Evolutionary conservation across 2,888 invertebrate genomes (phyloP).

Genomic region (Phyllotreta striolata): DNA sequence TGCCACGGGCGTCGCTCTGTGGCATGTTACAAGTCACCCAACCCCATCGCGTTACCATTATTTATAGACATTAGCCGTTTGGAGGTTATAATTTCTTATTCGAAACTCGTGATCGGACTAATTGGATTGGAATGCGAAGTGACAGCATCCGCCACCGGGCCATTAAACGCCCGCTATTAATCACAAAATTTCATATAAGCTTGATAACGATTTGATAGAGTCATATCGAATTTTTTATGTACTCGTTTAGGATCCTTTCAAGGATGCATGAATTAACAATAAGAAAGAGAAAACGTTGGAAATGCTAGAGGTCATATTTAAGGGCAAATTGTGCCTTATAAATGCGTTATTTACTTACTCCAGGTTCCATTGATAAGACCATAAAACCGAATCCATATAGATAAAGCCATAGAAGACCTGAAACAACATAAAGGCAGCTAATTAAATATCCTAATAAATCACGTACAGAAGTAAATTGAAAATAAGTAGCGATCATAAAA

Average conservation of each 20-base stretch:
- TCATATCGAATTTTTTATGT: no score
- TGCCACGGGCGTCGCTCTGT: slow-evolving; percentile 8
- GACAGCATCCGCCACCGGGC: slow-evolving; percentile 4
- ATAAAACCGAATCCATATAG: slow-evolving; percentile 58
- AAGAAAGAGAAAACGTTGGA: no score
- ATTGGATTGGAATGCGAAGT: slow-evolving; percentile 20
- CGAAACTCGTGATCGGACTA: slow-evolving; percentile 19
- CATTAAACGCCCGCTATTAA: not conserved
- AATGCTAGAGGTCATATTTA: no score
- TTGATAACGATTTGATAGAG: no score
- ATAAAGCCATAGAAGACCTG: slow-evolving; percentile 61
- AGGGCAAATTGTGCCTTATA: not conserved
- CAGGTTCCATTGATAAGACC: slow-evolving; percentile 61
- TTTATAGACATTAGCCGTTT: slow-evolving; percentile 10
- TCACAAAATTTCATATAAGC: not conserved
- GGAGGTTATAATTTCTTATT: slow-evolving; percentile 22
- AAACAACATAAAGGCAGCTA: slow-evolving; percentile 48
- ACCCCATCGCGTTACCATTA: slow-evolving; percentile 8
- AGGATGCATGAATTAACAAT: not conserved
- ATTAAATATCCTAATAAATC: slow-evolving; percentile 1
- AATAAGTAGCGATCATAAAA: not conserved
- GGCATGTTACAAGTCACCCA: not conserved
- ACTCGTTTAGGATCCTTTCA: no score
- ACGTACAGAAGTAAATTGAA: not conserved
- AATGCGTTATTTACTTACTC: slow-evolving; percentile 54